Conservation (phyloP, 2,113 vertebrate genomes). For the Coreoperca whiteheadi region DNA sequence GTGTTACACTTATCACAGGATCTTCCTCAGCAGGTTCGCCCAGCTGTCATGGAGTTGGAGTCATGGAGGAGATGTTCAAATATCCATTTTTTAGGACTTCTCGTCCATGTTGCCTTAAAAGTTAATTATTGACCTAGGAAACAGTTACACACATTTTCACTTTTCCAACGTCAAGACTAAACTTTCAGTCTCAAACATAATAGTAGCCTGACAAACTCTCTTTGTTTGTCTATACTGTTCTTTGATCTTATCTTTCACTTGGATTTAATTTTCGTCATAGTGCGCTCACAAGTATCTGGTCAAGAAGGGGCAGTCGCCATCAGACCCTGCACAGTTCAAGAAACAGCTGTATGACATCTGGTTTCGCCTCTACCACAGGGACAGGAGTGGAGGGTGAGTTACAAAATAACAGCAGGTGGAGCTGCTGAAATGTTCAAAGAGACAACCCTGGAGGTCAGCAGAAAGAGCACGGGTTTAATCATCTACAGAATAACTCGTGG, state of each 20-base stretch:
- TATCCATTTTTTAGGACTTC: neutral
- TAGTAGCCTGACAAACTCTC: neutral
- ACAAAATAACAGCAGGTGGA: slow-evolving; percentile 37
- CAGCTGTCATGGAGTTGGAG: neutral
- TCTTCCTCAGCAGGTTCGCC: neutral
- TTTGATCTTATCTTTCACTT: neutral
- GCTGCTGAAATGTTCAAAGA: neutral
- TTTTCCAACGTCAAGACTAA: no score
- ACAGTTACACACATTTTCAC: no score
- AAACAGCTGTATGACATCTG: slow-evolving; percentile 89
- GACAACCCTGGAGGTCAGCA: neutral
- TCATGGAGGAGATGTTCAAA: neutral
- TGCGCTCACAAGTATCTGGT: slow-evolving; percentile 87
- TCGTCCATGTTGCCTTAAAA: neutral
- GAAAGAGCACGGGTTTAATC: neutral
- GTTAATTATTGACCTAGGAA: no score
- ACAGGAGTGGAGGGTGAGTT: slow-evolving; percentile 84
- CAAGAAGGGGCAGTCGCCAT: slow-evolving; percentile 78
- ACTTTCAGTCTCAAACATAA: neutral
- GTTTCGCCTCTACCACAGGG: slow-evolving; percentile 89
- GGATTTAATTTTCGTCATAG: slow-evolving; percentile 65
- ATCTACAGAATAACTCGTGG: neutral
- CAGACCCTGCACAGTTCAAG: slow-evolving; percentile 83
- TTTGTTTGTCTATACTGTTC: neutral
- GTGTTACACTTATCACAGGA: neutral